phyloP scores from a whole-genome alignment of 2,888 invertebrate species.

The Acronicta aceris region DNA sequence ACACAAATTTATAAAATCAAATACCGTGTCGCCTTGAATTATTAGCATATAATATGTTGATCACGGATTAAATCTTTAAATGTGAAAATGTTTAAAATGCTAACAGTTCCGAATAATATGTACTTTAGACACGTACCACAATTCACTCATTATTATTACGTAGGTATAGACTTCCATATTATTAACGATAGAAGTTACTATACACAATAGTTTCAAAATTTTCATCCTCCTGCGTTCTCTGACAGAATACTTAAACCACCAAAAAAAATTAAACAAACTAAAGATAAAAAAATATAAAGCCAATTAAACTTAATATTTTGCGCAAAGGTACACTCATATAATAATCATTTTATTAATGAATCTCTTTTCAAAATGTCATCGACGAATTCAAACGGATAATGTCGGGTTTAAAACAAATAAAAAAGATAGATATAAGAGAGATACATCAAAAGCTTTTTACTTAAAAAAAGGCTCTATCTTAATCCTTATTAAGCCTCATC shows the following conservation, averaged over 20 bases:
- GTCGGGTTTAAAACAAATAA: constrained; percentile 64
- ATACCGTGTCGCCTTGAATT: too few relatives aligned
- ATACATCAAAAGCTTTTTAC: constrained; percentile 86
- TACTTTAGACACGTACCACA: too few relatives aligned
- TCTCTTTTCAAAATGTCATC: constrained; percentile 59
- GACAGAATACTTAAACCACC: neutral
- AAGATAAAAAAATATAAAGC: constrained; percentile 7
- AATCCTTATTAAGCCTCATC: constrained; percentile 86
- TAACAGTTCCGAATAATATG: too few relatives aligned
- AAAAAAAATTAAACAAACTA: neutral
- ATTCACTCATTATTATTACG: too few relatives aligned
- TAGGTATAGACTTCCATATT: too few relatives aligned
- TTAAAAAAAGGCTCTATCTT: constrained; percentile 84
- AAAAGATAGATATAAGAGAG: constrained; percentile 69
- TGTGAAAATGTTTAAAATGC: too few relatives aligned
- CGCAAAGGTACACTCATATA: constrained; percentile 25
- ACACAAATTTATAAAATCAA: too few relatives aligned
- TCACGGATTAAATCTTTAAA: too few relatives aligned
- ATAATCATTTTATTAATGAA: constrained; percentile 49
- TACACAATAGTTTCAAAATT: neutral
- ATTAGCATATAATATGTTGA: too few relatives aligned
- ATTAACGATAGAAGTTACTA: too few relatives aligned
- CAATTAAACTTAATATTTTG: constrained; percentile 18
- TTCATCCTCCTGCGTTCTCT: neutral
- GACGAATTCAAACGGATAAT: constrained; percentile 63